These are phyloP conservation scores for Perognathus longimembris DNA, from an alignment of 2,113 vertebrate genomes.

Conservation along the genomic window DNA sequence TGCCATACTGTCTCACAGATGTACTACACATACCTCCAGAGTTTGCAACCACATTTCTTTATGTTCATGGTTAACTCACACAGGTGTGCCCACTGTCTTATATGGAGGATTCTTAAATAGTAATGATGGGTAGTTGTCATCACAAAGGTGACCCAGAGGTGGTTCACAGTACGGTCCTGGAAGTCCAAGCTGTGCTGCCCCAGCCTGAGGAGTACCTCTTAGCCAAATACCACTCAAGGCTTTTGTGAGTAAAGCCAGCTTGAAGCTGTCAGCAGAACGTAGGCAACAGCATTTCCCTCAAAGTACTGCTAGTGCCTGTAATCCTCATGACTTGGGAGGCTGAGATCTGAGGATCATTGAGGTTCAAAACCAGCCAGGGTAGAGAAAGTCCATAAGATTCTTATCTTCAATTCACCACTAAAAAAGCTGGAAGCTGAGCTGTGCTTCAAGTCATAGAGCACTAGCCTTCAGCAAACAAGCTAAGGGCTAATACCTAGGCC, in stretches of 20 bases:
- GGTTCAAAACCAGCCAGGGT: too few relatives aligned
- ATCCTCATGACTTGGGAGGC: too few relatives aligned
- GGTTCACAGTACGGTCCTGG: background rate
- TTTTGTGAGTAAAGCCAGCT: background rate
- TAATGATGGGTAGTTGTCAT: background rate
- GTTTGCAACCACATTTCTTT: background rate
- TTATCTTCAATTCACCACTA: too few relatives aligned
- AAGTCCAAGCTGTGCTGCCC: rapidly evolving
- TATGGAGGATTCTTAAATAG: background rate
- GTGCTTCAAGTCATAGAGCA: too few relatives aligned
- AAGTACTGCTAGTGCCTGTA: background rate
- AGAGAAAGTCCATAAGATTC: too few relatives aligned
- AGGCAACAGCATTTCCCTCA: background rate
- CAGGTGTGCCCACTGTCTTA: background rate
- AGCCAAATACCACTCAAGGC: background rate
- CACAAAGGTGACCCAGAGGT: background rate
- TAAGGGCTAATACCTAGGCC: too few relatives aligned
- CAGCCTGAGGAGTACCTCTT: rapidly evolving
- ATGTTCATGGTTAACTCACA: rapidly evolving
- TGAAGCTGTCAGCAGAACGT: background rate
- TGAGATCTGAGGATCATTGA: too few relatives aligned
- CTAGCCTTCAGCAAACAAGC: too few relatives aligned
- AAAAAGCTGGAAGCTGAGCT: too few relatives aligned
- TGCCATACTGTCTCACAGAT: rapidly evolving
- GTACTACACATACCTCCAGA: rapidly evolving